Percentiles rank a stretch among this genome's conserved stretches.
These are phyloP conservation scores for Platycheirus albimanus DNA, from an alignment of 2,888 invertebrate genomes.

Conservation along the genomic window DNA sequence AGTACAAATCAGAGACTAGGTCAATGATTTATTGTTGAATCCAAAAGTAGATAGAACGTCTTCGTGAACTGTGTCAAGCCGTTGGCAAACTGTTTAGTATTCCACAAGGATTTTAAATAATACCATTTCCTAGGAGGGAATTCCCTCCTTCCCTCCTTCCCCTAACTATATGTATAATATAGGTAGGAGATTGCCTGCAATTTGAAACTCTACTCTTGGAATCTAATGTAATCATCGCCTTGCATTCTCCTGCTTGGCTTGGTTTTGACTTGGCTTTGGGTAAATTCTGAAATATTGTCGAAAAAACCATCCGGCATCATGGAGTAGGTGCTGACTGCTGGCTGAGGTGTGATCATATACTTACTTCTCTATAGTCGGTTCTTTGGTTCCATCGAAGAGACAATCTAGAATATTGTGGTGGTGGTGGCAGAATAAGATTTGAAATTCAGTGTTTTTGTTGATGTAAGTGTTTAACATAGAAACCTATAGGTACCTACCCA, in stretches of 20 bases:
- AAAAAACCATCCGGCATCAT: slow-evolving; percentile 4
- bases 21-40: slow-evolving; percentile 73
- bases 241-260: slow-evolving; percentile 9
- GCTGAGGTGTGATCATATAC: slow-evolving; percentile 6
- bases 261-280: no score
- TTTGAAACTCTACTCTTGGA: slow-evolving; percentile 27
- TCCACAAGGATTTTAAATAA: slow-evolving; percentile 70
- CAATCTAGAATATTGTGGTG: neutral
- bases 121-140: slow-evolving; percentile 61
- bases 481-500: no score
- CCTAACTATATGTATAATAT: no score
- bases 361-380: neutral
- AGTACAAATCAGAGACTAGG: slow-evolving; percentile 73
- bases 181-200: slow-evolving; percentile 58
- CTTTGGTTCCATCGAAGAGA: neutral
- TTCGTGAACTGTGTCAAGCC: slow-evolving; percentile 72
- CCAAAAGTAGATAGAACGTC: slow-evolving; percentile 62
- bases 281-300: slow-evolving; percentile 50
- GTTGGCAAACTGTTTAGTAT: slow-evolving; percentile 73
- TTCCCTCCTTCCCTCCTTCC: slow-evolving; percentile 26
- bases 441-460: slow-evolving; percentile 31
- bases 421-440: neutral
- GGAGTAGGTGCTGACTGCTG: slow-evolving; percentile 1
- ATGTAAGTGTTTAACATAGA: slow-evolving; percentile 48
- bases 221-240: slow-evolving; percentile 68